These are phyloP conservation scores for Odontesthes bonariensis DNA, from an alignment of 2,113 vertebrate species.

Conservation along the genomic window DNA sequence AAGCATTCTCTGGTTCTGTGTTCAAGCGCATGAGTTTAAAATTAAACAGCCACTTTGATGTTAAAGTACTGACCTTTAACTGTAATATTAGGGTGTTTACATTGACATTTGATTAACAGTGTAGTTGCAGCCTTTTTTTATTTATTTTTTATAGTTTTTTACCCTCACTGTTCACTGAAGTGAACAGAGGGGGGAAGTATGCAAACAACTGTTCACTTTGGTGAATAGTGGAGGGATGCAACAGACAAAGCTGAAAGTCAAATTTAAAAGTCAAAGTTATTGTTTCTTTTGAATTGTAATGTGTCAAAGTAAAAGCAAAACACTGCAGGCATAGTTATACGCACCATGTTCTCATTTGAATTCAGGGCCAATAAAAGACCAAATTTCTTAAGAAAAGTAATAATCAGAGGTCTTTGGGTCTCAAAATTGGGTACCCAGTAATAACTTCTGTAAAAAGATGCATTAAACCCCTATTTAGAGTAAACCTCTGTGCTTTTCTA, in stretches of 20 bases:
- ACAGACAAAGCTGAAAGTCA: constrained; percentile 13
- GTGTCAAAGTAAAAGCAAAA: constrained; percentile 4
- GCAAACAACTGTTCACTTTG: too few species aligned
- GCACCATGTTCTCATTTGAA: neutral
- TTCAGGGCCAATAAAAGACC: constrained; percentile 4
- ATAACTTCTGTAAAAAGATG: constrained; percentile 69
- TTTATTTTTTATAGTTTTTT: too few species aligned
- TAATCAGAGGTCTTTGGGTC: constrained; percentile 41
- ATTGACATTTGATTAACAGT: constrained; percentile 36
- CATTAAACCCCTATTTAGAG: constrained; percentile 52
- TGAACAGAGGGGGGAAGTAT: too few species aligned
- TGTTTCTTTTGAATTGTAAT: constrained; percentile 33
- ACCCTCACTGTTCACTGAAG: constrained; percentile 2
- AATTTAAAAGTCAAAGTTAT: constrained; percentile 6
- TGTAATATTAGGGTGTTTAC: constrained; percentile 32
- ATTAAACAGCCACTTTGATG: constrained; percentile 13
- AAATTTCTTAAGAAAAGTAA: constrained; percentile 18
- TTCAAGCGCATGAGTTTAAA: constrained; percentile 3
- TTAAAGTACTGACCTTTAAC: constrained; percentile 36
- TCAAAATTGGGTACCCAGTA: constrained; percentile 31
- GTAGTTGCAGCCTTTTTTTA: neutral
- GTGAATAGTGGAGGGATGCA: neutral
- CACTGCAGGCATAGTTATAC: neutral
- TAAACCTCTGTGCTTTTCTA: constrained; percentile 54
- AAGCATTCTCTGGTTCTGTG: neutral